phyloP scores from a whole-genome alignment of 2,888 invertebrate species.

The Corbicula japonica region DNA sequence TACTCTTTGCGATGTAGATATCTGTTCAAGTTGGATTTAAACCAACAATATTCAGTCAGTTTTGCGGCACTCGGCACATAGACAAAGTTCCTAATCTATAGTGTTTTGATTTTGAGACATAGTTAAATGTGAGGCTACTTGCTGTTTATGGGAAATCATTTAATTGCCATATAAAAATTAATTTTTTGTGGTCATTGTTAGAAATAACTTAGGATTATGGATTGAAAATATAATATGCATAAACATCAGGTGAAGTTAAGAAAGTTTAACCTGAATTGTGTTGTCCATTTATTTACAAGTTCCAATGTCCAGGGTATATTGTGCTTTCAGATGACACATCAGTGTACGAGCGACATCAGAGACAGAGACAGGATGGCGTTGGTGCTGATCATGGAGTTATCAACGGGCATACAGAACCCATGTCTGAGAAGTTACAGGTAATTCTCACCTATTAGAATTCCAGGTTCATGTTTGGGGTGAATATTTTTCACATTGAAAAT shows the following conservation, averaged over 20 bases:
- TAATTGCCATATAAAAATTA: no score
- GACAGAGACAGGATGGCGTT: constrained; percentile 67
- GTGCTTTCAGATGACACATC: constrained; percentile 31
- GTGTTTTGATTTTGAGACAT: no score
- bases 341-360: constrained; percentile 48
- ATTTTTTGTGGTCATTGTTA: no score
- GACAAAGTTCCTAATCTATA: no score
- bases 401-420: constrained; percentile 63
- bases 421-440: constrained; percentile 75
- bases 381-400: constrained; percentile 59
- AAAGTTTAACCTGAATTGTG: neutral
- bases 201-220: no score
- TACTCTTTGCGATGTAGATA: no score
- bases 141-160: no score
- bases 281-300: neutral
- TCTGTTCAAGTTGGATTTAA: neutral
- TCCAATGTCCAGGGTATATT: neutral
- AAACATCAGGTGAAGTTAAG: neutral
- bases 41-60: no score
- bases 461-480: constrained; percentile 30
- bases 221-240: no score
- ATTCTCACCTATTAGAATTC: neutral
- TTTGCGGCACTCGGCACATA: no score
- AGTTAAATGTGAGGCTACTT: no score
- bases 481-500: neutral